Evolutionary conservation across 2,888 invertebrate genomes (phyloP), one percentile per base, ranked within the genome.

Genomic region (Ormyrus labotus): DNA sequence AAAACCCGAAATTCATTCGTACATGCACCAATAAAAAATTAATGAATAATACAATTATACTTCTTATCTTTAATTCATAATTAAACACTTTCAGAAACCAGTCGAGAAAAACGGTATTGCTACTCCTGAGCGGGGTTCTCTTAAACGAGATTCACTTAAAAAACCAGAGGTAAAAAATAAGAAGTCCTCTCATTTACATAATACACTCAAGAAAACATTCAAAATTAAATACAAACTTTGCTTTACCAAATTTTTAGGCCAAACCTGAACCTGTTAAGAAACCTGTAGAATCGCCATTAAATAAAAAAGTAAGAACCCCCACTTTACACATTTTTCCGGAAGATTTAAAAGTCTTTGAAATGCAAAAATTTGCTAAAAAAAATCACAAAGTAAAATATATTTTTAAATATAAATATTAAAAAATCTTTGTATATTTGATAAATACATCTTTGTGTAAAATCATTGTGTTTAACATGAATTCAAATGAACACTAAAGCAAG

Each of bases 111-210:
- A 68, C 55, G 10, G 68, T 34, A 55, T 45, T 58, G 0, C 48
- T 70, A 34, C 34, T 34, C 34, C 34, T 58, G 19, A 7, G 60
- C 55, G 45, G 51, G 53, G 63, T 19, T 63, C 70, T 34, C 13
- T 78, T 57, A 69, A 70, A 70, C 63, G 34, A 70, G 77, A 57
- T 45, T 64, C 75, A 19, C 5, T 76, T 63, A 67, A 76, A 76
- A 61, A 60, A 61, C 34, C 47, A 11, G 76, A 76, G 68, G 69
- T 69, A 76, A 76, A 76, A 13, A 5, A 45, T 34, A 72, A 72
- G 8, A 10, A 4, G 50, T 0, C 6, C 34, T 4, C 34, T 34
- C 34, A 34, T 34, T 34, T 34, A 34, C 34, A 34, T 34, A 34
- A 34, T 4, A 34, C 34, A 34, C 34, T 34, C 34, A 34, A 34